A percentile compares a stretch with the other conserved stretches of the same genome.
Conservation (phyloP, 2,888 invertebrate species). For the Nineta flava region DNA sequence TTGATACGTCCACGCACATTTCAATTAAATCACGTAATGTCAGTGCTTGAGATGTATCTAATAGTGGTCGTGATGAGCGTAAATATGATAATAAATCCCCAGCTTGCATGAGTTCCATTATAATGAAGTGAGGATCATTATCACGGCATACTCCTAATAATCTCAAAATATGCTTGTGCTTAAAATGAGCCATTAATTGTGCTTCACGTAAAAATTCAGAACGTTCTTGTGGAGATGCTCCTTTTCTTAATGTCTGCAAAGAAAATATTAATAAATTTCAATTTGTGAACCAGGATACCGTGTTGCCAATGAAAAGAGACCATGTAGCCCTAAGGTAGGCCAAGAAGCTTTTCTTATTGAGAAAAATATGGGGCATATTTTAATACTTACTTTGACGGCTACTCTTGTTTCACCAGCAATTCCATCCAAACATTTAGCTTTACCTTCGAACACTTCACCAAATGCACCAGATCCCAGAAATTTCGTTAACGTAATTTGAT, state of each 20-base stretch:
- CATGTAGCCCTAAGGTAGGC: too few species aligned
- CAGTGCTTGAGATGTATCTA: conserved; percentile 48
- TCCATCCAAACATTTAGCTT: conserved; percentile 49
- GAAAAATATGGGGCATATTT: too few species aligned
- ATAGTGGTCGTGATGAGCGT: conserved; percentile 59
- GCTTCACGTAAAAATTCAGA: conserved; percentile 94
- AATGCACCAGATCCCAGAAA: conserved; percentile 94
- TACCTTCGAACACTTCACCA: conserved; percentile 92
- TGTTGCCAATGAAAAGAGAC: too few species aligned
- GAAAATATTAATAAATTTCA: conserved; percentile 3
- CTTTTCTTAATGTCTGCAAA: conserved; percentile 71
- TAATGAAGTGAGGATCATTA: conserved; percentile 81
- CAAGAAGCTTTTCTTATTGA: too few species aligned
- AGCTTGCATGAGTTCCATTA: conserved; percentile 96
- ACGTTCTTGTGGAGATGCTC: conserved; percentile 78
- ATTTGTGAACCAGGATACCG: too few species aligned
- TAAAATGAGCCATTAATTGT: conserved; percentile 92
- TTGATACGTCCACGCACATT: conserved; percentile 91
- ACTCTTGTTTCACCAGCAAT: conserved; percentile 47
- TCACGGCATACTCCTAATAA: conserved; percentile 90
- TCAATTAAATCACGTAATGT: conserved; percentile 70
- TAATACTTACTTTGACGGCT: conserved; percentile 64
- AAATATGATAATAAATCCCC: conserved; percentile 89
- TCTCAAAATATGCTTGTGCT: conserved; percentile 87
- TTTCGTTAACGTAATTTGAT: conserved; percentile 72